Base-by-base conservation (phyloP, 2,113 vertebrate genomes). In the Sceloporus tristichus region DNA sequence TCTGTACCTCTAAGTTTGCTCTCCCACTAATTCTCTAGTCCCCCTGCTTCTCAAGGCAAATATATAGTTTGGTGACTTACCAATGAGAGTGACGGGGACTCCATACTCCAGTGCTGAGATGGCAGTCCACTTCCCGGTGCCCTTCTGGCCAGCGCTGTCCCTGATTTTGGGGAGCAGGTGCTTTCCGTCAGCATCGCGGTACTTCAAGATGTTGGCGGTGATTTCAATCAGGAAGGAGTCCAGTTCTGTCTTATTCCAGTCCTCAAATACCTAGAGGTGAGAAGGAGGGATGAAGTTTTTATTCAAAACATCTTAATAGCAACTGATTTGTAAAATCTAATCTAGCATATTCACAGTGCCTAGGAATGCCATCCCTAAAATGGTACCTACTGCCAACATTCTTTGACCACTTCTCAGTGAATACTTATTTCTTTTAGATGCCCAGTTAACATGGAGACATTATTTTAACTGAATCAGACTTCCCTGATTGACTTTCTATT, bases 171-270 rank as follows among this genome's bases (percentile, higher is more conserved):
- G 98, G 87, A 99, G 97, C 91, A 99, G 97, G 75, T 97, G 97
- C 40, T 94, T 95, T 70, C 98, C 98, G 14, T 98, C 98, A 0
- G 92, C 53, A 56, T 99, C 99, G 79, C 7, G 95, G 96, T 96
- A 99, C 92, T 98, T 98, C 54, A 99, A 96, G 93, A 99, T 99
- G 88, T 97, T 96, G 53, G 99, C 98, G 0, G 99, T 99, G 96
- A 99, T 99, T 95, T 99, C 99, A 9, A 99, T 99, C 84, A 99
- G 96, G 96, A 99, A 99, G 0, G 99, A 99, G 94, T 99, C 98
- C 91, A 99, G 83, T 92, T 99, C 98, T 0, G 98, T 99, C 95
- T 99, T 98, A 96, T 99, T 99, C 99, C 99, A 99, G 0, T 96
- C 95, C 80, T 98, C 92, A 84, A 99, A 99, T 0, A 95, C 97